Percentiles rank a stretch among this genome's conserved stretches.
phyloP scores from a whole-genome alignment of 2,888 invertebrate genomes.

The Tortrix viridana region DNA sequence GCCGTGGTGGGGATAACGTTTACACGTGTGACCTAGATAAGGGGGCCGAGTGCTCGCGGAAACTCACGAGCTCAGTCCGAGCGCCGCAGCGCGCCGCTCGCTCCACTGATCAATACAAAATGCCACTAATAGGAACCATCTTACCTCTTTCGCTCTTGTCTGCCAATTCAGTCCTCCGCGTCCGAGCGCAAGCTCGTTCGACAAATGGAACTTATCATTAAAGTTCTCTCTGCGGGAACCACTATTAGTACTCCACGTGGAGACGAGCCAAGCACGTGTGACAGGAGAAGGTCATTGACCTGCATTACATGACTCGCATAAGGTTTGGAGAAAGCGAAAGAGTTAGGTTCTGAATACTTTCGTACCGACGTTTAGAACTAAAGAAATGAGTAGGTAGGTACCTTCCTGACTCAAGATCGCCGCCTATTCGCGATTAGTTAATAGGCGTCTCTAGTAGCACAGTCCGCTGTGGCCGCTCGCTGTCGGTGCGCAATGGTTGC shows the following conservation, averaged over 20 bases:
- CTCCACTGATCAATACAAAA: constrained; percentile 67
- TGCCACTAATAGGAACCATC: constrained; percentile 50
- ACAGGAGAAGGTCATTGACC: constrained; percentile 64
- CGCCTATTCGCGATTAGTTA: constrained; percentile 19
- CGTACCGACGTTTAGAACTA: constrained; percentile 1
- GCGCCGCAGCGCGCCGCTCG: constrained; percentile 45
- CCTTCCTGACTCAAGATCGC: not conserved
- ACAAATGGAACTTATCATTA: not conserved
- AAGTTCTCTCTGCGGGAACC: constrained; percentile 1
- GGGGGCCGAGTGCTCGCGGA: constrained; percentile 66
- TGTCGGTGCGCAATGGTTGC: constrained; percentile 54
- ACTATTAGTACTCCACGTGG: constrained; percentile 56
- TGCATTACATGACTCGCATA: constrained; percentile 39
- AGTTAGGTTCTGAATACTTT: not conserved
- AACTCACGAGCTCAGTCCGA: constrained; percentile 63
- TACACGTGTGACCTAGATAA: constrained; percentile 84
- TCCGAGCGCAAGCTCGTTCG: not conserved
- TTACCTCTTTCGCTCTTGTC: constrained; percentile 38
- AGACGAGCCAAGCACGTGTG: constrained; percentile 57
- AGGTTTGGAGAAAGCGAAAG: not conserved
- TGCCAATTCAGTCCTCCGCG: constrained; percentile 1
- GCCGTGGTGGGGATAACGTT: constrained; percentile 78
- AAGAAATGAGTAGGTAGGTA: constrained; percentile 9
- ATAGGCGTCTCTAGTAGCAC: not conserved
- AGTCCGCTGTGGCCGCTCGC: constrained; percentile 41